phyloP scores from a whole-genome alignment of 1,140 invertebrate species.

The Cydia fagiglandana region DNA sequence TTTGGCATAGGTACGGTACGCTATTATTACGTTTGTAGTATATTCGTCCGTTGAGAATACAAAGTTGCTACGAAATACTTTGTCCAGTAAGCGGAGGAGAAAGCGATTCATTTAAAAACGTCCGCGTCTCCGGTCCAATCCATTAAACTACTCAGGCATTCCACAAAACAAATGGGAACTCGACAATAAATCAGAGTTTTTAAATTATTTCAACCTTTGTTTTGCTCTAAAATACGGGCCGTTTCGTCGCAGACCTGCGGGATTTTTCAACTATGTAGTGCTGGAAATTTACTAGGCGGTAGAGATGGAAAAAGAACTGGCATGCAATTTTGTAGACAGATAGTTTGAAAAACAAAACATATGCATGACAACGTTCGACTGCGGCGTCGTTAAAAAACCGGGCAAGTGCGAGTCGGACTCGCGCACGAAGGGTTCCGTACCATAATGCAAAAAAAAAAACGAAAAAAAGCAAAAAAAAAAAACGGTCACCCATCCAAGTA shows the following conservation, averaged over 20 bases:
- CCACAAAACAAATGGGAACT: conserved; percentile 3
- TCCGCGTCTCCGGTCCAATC: conserved; percentile 4
- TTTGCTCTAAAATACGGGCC: neutral
- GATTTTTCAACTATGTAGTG: neutral
- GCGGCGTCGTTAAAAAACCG: neutral
- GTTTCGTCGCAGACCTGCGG: neutral
- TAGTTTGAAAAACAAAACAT: neutral
- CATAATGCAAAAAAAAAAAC: too few species aligned
- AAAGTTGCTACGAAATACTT: neutral
- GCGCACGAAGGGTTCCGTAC: too few species aligned
- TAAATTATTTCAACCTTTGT: conserved; percentile 12
- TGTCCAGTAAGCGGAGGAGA: neutral
- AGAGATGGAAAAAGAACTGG: neutral
- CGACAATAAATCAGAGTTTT: conserved; percentile 11
- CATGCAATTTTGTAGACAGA: neutral
- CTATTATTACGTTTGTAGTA: neutral
- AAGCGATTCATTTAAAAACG: conserved; percentile 4
- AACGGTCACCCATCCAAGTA: too few species aligned
- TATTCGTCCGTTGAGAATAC: neutral
- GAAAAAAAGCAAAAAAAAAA: too few species aligned
- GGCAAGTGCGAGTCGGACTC: too few species aligned
- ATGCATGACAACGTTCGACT: neutral
- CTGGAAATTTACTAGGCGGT: neutral
- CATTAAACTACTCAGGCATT: conserved; percentile 16
- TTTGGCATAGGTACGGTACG: neutral